Evolutionary conservation across 2,888 invertebrate species (phyloP).

Genomic region (Dorcus hopei): DNA sequence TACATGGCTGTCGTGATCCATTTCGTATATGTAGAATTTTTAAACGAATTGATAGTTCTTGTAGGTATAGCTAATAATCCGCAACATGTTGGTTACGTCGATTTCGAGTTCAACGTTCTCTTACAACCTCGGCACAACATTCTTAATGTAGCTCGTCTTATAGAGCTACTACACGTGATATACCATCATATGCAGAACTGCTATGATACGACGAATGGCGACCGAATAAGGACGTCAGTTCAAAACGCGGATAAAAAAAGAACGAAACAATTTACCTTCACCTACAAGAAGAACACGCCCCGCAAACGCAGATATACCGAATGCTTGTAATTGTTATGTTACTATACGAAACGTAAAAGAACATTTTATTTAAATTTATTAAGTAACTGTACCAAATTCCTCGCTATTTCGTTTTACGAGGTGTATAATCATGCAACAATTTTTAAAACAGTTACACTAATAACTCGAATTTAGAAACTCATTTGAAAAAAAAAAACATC

Average conservation of each 20-base stretch:
- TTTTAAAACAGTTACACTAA: too few relatives aligned
- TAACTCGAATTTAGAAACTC: too few relatives aligned
- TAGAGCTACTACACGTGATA: conserved; percentile 23
- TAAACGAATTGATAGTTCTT: conserved; percentile 13
- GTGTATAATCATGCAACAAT: too few relatives aligned
- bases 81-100: conserved; percentile 17
- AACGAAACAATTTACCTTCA: neutral
- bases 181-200: conserved; percentile 19
- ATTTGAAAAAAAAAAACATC: too few relatives aligned
- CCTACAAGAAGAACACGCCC: neutral
- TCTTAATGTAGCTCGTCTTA: conserved; percentile 22
- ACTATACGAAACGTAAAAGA: too few relatives aligned
- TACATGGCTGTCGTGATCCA: conserved; percentile 12
- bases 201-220: conserved; percentile 1
- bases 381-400: too few relatives aligned
- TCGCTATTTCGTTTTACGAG: too few relatives aligned
- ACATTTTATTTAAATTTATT: too few relatives aligned
- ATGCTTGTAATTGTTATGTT: too few relatives aligned
- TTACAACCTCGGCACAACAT: conserved; percentile 24
- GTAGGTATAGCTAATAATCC: conserved; percentile 17
- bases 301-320: neutral
- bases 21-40: conserved; percentile 14
- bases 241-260: neutral
- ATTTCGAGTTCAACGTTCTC: conserved; percentile 24
- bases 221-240: neutral